phyloP scores from a whole-genome alignment of 1,140 invertebrate species.

The Drosophila tropicalis region DNA sequence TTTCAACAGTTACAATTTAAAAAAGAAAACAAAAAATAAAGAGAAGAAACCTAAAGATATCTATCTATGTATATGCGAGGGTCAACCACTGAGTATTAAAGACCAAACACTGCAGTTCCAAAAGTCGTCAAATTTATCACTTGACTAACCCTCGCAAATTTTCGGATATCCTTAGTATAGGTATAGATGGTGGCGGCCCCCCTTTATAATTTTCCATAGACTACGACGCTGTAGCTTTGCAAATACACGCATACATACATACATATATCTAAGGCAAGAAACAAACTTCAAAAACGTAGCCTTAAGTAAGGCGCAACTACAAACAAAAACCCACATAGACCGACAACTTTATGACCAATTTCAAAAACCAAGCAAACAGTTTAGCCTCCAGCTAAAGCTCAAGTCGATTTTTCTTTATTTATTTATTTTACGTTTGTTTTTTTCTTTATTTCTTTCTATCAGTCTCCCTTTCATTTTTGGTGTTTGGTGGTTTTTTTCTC shows the following conservation, averaged over 20 bases:
- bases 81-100: no score
- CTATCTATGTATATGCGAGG: no score
- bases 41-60: no score
- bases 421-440: constrained; percentile 25
- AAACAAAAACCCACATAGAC: constrained; percentile 39
- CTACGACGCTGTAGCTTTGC: background rate
- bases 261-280: constrained; percentile 23
- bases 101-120: no score
- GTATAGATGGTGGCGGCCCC: background rate
- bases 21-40: no score
- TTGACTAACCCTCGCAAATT: background rate
- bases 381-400: constrained; percentile 32
- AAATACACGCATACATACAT: no score
- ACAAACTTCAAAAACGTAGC: constrained; percentile 72
- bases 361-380: constrained; percentile 60
- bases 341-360: constrained; percentile 47
- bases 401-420: constrained; percentile 57
- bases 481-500: constrained; percentile 3
- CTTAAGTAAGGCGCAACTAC: constrained; percentile 63
- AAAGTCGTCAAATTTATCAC: no score
- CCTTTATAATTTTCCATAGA: background rate
- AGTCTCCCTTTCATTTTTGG: constrained; percentile 7
- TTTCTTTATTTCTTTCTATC: constrained; percentile 26
- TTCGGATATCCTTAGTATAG: background rate
- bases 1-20: constrained; percentile 33